A percentile compares a stretch with the other conserved stretches of the same genome.
Evolutionary conservation across 2,888 invertebrate species (phyloP).

Genomic region (Branchellion lobata): DNA sequence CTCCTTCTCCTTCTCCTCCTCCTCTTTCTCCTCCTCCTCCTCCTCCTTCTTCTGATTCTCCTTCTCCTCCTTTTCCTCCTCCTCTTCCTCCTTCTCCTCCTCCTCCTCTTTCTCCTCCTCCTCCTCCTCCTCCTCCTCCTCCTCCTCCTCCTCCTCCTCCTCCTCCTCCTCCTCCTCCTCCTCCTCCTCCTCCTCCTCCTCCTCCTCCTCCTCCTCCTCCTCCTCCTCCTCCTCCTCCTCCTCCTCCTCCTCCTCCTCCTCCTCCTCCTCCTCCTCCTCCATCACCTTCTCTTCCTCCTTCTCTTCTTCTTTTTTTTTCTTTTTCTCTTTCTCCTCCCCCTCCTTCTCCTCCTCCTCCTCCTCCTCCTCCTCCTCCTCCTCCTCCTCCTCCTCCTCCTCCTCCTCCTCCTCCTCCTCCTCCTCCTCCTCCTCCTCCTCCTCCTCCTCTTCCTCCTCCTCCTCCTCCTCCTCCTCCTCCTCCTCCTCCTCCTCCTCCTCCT

Average conservation of each 20-base stretch:
- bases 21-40: not conserved
- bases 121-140: not conserved
- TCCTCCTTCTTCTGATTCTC: too few species aligned
- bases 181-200: constrained; percentile 2
- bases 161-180: not conserved
- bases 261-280: not conserved
- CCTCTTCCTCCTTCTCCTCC: constrained; percentile 11
- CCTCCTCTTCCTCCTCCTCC: not conserved
- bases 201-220: not conserved
- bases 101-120: constrained; percentile 16
- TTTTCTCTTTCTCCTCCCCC: not conserved
- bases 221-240: constrained; percentile 2
- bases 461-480: constrained; percentile 22
- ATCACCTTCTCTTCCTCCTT: too few species aligned
- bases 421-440: not conserved
- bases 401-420: constrained; percentile 4
- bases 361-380: constrained; percentile 8
- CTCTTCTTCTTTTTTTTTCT: not conserved
- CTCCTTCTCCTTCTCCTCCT: constrained; percentile 1
- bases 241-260: not conserved
- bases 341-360: not conserved
- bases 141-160: not conserved
- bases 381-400: not conserved
- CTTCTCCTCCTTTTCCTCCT: not conserved
- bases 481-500: not conserved